phyloP scores from a whole-genome alignment of 2,113 vertebrate species.

The Pterocles gutturalis region DNA sequence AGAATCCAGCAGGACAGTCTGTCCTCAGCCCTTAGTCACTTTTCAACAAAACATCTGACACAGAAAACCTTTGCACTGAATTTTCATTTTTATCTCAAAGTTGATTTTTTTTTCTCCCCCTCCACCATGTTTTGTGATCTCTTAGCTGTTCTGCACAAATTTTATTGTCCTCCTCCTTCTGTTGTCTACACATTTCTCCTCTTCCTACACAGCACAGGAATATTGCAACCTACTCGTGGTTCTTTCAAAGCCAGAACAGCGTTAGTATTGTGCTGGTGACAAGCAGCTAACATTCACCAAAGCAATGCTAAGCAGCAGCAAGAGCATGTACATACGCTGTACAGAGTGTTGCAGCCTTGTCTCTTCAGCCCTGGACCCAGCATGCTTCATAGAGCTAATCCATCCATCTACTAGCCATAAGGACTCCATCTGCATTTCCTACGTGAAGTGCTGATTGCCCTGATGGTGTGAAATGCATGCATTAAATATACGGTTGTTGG shows the following conservation, averaged over 20 bases:
- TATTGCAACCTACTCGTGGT: slow-evolving; percentile 22
- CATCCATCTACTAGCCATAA: background rate
- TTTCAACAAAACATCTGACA: background rate
- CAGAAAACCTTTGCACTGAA: background rate
- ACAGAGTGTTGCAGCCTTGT: background rate
- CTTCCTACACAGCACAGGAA: slow-evolving; percentile 51
- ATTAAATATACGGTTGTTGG: background rate
- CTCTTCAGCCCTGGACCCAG: background rate
- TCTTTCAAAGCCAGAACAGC: slow-evolving; percentile 5
- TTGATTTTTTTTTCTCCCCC: background rate
- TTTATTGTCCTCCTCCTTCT: slow-evolving; percentile 14
- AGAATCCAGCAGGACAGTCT: slow-evolving; percentile 34
- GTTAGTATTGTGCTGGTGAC: slow-evolving; percentile 8
- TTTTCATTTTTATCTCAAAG: background rate
- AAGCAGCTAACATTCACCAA: background rate
- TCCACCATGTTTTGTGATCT: background rate
- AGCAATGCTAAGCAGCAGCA: background rate
- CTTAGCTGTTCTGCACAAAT: background rate
- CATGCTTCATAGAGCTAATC: background rate
- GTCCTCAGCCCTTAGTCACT: slow-evolving; percentile 24
- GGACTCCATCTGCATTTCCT: background rate
- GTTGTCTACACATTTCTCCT: slow-evolving; percentile 31
- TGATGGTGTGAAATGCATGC: background rate
- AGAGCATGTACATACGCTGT: accelerated
- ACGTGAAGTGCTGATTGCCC: background rate